Percentiles rank a stretch among this genome's conserved stretches.
Conservation (phyloP, 1,140 invertebrate species). For the Latrodectus geometricus region DNA sequence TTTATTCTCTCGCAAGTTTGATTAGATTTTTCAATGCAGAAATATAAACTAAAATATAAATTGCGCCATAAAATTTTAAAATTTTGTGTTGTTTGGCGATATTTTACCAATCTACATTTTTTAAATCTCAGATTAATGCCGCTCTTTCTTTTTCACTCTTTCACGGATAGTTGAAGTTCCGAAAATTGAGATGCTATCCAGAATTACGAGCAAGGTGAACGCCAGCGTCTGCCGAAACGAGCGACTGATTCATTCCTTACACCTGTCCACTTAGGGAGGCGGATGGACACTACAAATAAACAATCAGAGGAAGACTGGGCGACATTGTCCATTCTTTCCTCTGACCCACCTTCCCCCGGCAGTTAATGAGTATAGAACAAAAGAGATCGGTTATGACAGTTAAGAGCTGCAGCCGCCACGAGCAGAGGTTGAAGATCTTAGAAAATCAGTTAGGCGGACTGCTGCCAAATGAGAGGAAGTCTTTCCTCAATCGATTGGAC, state of each 20-base stretch:
- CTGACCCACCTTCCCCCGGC: not conserved
- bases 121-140: no score
- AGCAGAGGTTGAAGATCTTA: conserved; percentile 28
- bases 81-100: no score
- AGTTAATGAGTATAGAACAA: conserved; percentile 40
- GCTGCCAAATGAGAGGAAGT: conserved; percentile 54
- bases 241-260: conserved; percentile 2
- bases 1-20: no score
- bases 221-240: not conserved
- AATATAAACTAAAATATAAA: no score
- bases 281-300: conserved; percentile 43
- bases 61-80: no score
- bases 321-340: conserved; percentile 51
- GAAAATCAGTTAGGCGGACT: conserved; percentile 53
- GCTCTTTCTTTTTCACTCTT: no score
- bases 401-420: conserved; percentile 34
- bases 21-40: no score
- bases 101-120: no score
- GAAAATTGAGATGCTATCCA: no score
- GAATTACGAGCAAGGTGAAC: no score
- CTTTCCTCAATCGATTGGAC: conserved; percentile 51
- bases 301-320: conserved; percentile 27
- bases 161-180: no score
- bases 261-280: conserved; percentile 4
- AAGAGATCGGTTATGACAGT: conserved; percentile 49